Base-by-base conservation (phyloP, 1,140 invertebrate species). In the Anadara kagoshimensis region DNA sequence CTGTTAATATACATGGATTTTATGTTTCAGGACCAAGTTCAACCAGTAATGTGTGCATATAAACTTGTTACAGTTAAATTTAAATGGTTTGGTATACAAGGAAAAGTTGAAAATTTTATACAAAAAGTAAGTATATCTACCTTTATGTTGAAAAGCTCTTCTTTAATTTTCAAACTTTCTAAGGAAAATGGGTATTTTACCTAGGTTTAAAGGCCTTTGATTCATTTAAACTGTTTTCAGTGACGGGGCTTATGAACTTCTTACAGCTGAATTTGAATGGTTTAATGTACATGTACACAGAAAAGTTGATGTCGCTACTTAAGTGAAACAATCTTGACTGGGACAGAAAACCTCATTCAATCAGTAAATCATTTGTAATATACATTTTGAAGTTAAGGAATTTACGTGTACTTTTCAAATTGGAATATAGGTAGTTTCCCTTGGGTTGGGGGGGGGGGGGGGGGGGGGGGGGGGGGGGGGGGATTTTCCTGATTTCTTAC, bases 71-170 rank as follows among this genome's bases (percentile, higher is more conserved):
- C 96, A 59, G 95, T 95, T 73, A 95, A 99, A 90, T 99, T 99
- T 91, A 99, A 99, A 91, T 99, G 98, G 98, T 99, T 98, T 87
- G 98, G 98, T 45, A 90, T 99, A 26, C 98, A 99, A 91, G 95
- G 92, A 76, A 94, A 94, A 87, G 94, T 99, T 82, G 98, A 99
- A 91, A 95, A 92, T 86, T 97, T 98, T 88, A 86, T 89, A 63
- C 75, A 84, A 66, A 82, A 68, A 65, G 86, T 88, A 79, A 73
- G 80, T 74, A 47, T 47, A 47, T 51, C 12, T 29, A n/a, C 41
- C 36, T 3, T 41, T 41, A 1, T 54, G 24, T 43, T 18, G 20
- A 20, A 44, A 43, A 10, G 45, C 8, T 47, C 45, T 47, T 47
- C 16, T 47, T 47, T 47, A 10, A 10, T 47, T 16, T 47, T 47